Conservation (phyloP, 2,888 invertebrate species). For the Nomada goodeniana region DNA sequence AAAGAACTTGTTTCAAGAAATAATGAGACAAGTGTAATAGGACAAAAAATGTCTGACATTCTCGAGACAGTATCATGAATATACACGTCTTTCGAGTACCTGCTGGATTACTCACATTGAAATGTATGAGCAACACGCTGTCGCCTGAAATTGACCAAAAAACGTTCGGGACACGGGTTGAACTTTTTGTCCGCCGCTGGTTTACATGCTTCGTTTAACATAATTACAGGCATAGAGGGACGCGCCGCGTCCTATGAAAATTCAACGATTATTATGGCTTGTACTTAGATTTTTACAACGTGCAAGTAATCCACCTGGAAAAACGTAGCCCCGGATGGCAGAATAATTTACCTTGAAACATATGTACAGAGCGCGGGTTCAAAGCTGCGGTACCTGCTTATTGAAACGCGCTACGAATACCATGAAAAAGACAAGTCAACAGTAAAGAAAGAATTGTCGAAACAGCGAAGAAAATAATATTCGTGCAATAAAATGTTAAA, state of each 20-base stretch:
- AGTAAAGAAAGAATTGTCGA: too few species aligned
- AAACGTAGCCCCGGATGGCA: slow-evolving; percentile 9
- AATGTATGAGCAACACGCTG: slow-evolving; percentile 54
- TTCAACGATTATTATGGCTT: slow-evolving; percentile 52
- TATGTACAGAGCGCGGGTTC: neutral
- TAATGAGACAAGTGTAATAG: too few species aligned
- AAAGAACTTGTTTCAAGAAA: too few species aligned
- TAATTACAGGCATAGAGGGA: slow-evolving; percentile 42
- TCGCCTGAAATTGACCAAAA: slow-evolving; percentile 50
- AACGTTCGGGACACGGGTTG: slow-evolving; percentile 25
- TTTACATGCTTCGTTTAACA: slow-evolving; percentile 60
- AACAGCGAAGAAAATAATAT: too few species aligned
- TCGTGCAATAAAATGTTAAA: too few species aligned
- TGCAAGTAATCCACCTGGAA: neutral
- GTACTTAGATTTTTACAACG: slow-evolving; percentile 44
- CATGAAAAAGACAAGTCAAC: too few species aligned
- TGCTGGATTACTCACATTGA: slow-evolving; percentile 47
- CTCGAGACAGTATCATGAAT: too few species aligned
- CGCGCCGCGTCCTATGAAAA: slow-evolving; percentile 35
- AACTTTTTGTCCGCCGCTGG: slow-evolving; percentile 48
- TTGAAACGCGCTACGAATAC: neutral
- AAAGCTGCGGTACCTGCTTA: neutral
- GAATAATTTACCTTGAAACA: slow-evolving; percentile 17
- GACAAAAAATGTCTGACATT: too few species aligned
- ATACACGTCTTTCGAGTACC: slow-evolving; percentile 1